A percentile compares a stretch with the other conserved stretches of the same genome.
Conservation (phyloP, 1,140 invertebrate genomes). For the Diachasma alloeum region DNA sequence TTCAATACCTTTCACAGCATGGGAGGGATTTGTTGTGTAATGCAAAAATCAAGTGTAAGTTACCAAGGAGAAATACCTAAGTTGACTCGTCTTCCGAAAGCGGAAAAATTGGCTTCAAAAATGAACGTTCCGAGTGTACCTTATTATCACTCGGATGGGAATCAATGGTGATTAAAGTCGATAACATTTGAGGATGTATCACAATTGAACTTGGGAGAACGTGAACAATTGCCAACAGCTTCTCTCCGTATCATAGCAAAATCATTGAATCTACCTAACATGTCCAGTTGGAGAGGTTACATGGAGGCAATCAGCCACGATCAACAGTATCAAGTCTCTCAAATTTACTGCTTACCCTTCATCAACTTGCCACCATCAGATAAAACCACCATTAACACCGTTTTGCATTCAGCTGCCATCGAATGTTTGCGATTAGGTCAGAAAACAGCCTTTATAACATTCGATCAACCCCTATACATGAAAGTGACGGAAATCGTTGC, state of each 20-base stretch:
- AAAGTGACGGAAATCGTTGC: conserved; percentile 42
- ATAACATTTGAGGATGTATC: background rate
- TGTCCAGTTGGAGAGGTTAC: conserved; percentile 40
- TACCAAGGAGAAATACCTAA: conserved; percentile 10
- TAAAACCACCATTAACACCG: conserved; percentile 33
- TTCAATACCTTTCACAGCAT: conserved; percentile 40
- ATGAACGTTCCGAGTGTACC: background rate
- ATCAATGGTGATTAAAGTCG: background rate
- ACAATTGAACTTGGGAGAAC: background rate
- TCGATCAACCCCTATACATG: conserved; percentile 40
- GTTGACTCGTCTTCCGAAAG: background rate
- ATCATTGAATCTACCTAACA: conserved; percentile 21
- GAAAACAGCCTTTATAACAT: conserved; percentile 46
- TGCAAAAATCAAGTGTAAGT: conserved; percentile 10
- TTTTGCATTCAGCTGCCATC: conserved; percentile 22
- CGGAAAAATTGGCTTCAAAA: conserved; percentile 7
- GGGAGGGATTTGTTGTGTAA: conserved; percentile 35
- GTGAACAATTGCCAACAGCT: background rate
- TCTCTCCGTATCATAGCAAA: conserved; percentile 30
- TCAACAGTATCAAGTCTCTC: conserved; percentile 24
- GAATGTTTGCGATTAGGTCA: conserved; percentile 33
- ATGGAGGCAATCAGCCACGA: conserved; percentile 32
- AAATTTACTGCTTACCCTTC: conserved; percentile 34
- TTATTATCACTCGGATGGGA: background rate
- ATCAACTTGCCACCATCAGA: conserved; percentile 28